Conservation (phyloP, 2,888 invertebrate genomes). For the Callinectes sapidus region DNA sequence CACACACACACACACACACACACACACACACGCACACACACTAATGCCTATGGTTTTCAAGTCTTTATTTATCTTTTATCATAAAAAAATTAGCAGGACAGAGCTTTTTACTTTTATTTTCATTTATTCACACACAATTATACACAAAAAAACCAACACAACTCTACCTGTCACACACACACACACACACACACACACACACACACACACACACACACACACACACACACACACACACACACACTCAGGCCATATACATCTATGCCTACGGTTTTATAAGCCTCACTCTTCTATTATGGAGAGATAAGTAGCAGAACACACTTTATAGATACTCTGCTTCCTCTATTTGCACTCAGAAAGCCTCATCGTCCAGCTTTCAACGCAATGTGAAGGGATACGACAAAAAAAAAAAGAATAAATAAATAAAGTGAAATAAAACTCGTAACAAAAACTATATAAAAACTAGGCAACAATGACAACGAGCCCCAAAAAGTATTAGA, state of each 20-base stretch:
- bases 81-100: no score
- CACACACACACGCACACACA: neutral
- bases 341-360: neutral
- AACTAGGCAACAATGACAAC: constrained; percentile 3
- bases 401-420: neutral
- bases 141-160: no score
- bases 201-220: no score
- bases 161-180: no score
- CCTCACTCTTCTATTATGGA: neutral
- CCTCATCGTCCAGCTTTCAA: neutral
- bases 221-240: neutral
- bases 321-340: neutral
- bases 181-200: no score
- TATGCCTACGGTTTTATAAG: constrained; percentile 3
- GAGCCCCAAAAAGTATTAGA: neutral
- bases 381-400: neutral
- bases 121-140: neutral
- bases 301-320: neutral
- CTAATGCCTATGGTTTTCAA: neutral
- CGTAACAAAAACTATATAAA: neutral
- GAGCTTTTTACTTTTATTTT: no score
- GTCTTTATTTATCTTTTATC: no score
- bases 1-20: no score
- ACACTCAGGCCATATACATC: neutral
- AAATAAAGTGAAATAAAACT: neutral